phyloP scores from a whole-genome alignment of 2,888 invertebrate species.

The Lasioglossum zephyrum region DNA sequence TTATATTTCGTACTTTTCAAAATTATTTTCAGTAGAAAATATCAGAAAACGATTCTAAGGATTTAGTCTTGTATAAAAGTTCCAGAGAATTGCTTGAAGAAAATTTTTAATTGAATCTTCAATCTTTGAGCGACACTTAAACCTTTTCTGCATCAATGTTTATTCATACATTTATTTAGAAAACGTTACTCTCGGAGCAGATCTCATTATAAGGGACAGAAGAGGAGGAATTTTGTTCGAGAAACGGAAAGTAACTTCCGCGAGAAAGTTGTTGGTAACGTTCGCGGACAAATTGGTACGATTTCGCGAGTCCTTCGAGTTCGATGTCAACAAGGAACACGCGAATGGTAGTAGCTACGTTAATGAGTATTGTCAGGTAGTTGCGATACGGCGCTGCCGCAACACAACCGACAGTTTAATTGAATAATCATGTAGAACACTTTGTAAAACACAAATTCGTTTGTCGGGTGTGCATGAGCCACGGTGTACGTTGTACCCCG shows the following conservation, averaged over 20 bases:
- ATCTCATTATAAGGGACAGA: background rate
- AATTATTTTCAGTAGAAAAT: no score
- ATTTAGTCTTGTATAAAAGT: background rate
- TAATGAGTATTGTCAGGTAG: conserved; percentile 1
- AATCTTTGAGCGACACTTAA: no score
- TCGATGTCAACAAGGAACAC: background rate
- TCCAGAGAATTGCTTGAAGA: no score
- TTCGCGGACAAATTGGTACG: background rate
- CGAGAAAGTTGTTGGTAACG: background rate
- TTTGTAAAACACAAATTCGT: conserved; percentile 1
- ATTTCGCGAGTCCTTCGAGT: background rate
- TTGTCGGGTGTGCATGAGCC: background rate
- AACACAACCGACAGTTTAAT: background rate
- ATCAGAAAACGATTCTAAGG: no score
- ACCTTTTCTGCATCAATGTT: no score
- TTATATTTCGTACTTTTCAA: background rate
- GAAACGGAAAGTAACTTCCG: background rate
- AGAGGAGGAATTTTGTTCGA: background rate
- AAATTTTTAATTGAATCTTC: no score
- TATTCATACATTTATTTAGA: background rate
- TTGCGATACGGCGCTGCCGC: background rate
- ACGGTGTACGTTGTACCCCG: background rate
- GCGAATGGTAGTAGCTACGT: background rate
- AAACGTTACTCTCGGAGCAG: background rate
- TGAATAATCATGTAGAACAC: conserved; percentile 5